A percentile compares a stretch with the other conserved stretches of the same genome.
phyloP scores from a whole-genome alignment of 53 echinoderm and acorn worm genomes.

The Antedon mediterranea region DNA sequence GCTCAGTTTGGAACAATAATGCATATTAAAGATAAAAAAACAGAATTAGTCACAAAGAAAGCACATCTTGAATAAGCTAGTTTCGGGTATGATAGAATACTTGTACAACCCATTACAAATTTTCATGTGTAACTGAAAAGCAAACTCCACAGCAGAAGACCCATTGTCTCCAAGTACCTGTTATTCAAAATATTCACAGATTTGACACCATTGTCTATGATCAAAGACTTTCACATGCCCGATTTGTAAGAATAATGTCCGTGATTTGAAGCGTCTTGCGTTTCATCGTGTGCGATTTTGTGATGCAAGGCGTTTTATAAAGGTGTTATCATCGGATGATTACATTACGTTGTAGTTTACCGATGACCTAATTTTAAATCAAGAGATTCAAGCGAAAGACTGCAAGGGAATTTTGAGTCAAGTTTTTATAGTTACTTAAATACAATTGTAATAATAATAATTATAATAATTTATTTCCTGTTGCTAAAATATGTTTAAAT shows the following conservation, averaged over 20 bases:
- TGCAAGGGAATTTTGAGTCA: not conserved
- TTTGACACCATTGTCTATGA: not conserved
- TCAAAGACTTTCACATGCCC: not conserved
- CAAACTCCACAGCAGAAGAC: not conserved
- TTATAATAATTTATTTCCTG: too few species aligned
- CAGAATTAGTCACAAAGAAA: not conserved
- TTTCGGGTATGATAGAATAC: not conserved
- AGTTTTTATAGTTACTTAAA: not conserved
- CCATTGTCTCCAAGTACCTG: not conserved
- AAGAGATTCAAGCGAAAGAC: not conserved
- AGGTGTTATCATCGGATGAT: not conserved
- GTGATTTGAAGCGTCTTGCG: not conserved
- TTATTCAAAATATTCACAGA: not conserved
- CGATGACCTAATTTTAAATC: not conserved
- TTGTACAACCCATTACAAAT: not conserved
- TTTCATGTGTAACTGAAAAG: not conserved
- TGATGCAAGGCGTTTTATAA: not conserved
- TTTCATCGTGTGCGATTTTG: not conserved
- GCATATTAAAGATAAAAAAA: not conserved
- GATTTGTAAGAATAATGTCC: not conserved
- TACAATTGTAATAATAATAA: too few species aligned
- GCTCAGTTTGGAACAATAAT: slow-evolving; percentile 1
- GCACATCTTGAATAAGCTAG: not conserved
- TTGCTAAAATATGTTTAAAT: too few species aligned
- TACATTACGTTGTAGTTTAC: not conserved